Evolutionary conservation across 2,888 invertebrate genomes (phyloP).

Genomic region (Sthenelais limicola): DNA sequence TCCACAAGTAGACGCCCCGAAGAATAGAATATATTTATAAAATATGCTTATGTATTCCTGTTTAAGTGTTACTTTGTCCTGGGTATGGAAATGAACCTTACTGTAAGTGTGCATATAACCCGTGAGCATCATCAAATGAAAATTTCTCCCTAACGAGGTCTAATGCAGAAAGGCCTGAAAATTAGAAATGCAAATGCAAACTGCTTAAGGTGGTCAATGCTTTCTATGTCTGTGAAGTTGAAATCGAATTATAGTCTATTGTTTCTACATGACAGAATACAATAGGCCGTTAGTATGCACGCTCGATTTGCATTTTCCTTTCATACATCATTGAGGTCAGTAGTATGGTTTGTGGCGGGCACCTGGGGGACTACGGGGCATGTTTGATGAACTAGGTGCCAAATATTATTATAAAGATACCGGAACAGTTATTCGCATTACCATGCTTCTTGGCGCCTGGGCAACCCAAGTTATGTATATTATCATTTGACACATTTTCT

Average conservation of each 20-base stretch:
- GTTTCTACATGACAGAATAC: conserved; percentile 28
- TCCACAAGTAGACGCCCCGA: too few species aligned
- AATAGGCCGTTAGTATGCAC: conserved; percentile 26
- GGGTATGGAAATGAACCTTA: too few species aligned
- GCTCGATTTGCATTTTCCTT: conserved; percentile 31
- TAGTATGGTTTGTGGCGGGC: conserved; percentile 19
- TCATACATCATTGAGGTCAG: conserved; percentile 26
- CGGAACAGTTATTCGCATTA: conserved; percentile 28
- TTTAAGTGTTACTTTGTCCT: too few species aligned
- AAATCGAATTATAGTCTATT: conserved; percentile 24
- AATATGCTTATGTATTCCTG: too few species aligned
- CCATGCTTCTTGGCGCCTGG: conserved; percentile 17
- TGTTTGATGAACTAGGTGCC: conserved; percentile 13
- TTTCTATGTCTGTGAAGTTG: conserved; percentile 12
- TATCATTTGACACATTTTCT: conserved; percentile 28
- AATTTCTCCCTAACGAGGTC: too few species aligned
- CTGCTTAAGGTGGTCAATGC: too few species aligned
- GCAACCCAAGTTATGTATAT: conserved; percentile 7
- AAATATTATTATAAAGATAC: conserved; percentile 28
- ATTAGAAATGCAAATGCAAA: too few species aligned
- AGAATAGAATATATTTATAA: too few species aligned
- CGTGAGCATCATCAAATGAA: too few species aligned
- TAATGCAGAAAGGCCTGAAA: too few species aligned
- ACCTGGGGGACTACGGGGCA: not conserved
- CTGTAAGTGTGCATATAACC: too few species aligned